These are phyloP conservation scores for Holocentrus rufus DNA, from an alignment of 2,797 vertebrate species.

Conservation along the genomic window DNA sequence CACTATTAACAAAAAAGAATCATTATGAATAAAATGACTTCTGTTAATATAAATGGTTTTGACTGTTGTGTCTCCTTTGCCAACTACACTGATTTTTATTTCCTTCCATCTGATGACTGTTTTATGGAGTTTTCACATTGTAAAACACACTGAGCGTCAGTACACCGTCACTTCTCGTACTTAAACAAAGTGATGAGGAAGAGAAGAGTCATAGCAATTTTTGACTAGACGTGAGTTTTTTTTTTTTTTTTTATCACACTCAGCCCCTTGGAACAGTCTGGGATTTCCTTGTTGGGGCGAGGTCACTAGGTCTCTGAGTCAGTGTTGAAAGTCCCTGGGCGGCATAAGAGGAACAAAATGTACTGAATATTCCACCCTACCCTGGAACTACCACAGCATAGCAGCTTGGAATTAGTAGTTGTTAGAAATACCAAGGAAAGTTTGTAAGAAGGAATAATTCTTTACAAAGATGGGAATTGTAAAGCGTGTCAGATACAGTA, in stretches of 20 bases:
- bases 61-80: slow-evolving; percentile 29
- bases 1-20: slow-evolving; percentile 74
- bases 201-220: slow-evolving; percentile 40
- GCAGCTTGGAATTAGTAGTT: slow-evolving; percentile 9
- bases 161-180: slow-evolving; percentile 22
- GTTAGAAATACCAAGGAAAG: slow-evolving; percentile 22
- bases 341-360: slow-evolving; percentile 60
- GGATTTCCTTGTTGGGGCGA: slow-evolving; percentile 79
- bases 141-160: slow-evolving; percentile 6
- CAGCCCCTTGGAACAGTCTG: slow-evolving; percentile 59
- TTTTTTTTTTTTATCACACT: slow-evolving; percentile 16
- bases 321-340: slow-evolving; percentile 69
- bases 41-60: slow-evolving; percentile 51
- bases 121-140: slow-evolving; percentile 29
- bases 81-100: slow-evolving; percentile 15
- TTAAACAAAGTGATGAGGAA: slow-evolving; percentile 28
- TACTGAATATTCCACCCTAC: slow-evolving; percentile 51
- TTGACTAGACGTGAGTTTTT: slow-evolving; percentile 33
- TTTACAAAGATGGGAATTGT: slow-evolving; percentile 30
- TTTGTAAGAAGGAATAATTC: slow-evolving; percentile 32
- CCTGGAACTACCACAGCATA: slow-evolving; percentile 21
- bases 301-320: slow-evolving; percentile 76
- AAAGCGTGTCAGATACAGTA: background rate
- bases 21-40: slow-evolving; percentile 67
- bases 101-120: background rate